A percentile compares a stretch with the other conserved stretches of the same genome.
These are phyloP conservation scores for Erythrocebus patas DNA, from an alignment of 2,113 vertebrate genomes.

Conservation along the genomic window DNA sequence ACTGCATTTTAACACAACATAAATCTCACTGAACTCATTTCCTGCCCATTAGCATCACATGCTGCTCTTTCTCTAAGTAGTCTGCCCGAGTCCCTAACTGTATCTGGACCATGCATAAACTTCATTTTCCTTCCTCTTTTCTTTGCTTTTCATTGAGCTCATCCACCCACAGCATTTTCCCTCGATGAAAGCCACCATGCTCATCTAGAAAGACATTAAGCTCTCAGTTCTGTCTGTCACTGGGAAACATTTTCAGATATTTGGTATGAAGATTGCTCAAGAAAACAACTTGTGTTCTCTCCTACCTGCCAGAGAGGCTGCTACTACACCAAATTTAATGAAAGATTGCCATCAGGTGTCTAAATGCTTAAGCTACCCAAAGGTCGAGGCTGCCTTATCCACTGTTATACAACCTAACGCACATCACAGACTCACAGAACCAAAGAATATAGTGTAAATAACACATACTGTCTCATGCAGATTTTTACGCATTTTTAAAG, in stretches of 20 bases:
- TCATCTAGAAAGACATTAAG: conserved; percentile 39
- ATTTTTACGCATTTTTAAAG: neutral
- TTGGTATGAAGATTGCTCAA: conserved; percentile 50
- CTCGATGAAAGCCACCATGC: conserved; percentile 43
- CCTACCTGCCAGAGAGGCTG: conserved; percentile 34
- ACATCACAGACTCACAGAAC: neutral
- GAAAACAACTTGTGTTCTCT: conserved; percentile 65
- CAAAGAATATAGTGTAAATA: neutral
- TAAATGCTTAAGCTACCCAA: conserved; percentile 74
- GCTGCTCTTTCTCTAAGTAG: conserved; percentile 48
- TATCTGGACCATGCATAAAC: conserved; percentile 54
- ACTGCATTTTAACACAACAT: conserved; percentile 78
- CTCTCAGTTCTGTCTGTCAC: conserved; percentile 44
- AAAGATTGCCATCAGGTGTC: conserved; percentile 86
- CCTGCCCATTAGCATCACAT: conserved; percentile 53
- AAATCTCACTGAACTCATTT: conserved; percentile 73
- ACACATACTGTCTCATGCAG: neutral
- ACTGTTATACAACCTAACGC: neutral
- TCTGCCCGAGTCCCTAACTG: conserved; percentile 59
- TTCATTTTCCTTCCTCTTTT: neutral
- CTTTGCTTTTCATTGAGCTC: conserved; percentile 55
- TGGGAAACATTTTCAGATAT: conserved; percentile 44
- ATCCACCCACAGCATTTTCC: conserved; percentile 30
- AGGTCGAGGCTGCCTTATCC: conserved; percentile 59
- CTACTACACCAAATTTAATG: conserved; percentile 79